Percentiles rank a stretch among this genome's conserved stretches.
phyloP scores from a whole-genome alignment of 2,113 vertebrate genomes.

The Egretta garzetta region DNA sequence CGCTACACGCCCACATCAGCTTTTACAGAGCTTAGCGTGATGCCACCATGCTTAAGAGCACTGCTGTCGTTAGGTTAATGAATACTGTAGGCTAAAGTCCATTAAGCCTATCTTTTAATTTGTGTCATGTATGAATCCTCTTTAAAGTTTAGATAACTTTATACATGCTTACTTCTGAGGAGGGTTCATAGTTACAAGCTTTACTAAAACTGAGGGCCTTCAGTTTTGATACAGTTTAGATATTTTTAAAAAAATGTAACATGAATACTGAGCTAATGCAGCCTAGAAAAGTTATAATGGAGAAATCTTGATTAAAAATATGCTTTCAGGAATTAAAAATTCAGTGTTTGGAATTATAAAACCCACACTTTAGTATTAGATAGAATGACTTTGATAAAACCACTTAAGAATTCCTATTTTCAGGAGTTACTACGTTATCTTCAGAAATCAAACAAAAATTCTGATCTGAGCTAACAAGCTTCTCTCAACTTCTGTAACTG shows the following conservation, averaged over 20 bases:
- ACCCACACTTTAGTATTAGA: not conserved
- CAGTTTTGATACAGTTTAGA: not conserved
- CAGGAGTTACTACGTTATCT: not conserved
- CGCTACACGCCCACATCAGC: not conserved
- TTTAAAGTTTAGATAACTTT: not conserved
- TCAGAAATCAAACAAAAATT: not conserved
- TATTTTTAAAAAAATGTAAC: not conserved
- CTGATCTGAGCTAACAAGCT: not conserved
- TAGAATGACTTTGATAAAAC: not conserved
- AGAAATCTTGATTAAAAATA: not conserved
- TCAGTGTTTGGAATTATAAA: not conserved
- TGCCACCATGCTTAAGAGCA: not conserved
- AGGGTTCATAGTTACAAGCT: not conserved
- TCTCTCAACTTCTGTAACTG: not conserved
- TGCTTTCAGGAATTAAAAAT: not conserved
- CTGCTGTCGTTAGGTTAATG: not conserved
- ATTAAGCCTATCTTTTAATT: not conserved
- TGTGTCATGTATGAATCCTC: not conserved
- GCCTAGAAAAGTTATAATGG: not conserved
- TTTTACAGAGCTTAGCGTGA: not conserved
- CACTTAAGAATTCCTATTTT: not conserved
- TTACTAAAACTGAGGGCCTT: not conserved
- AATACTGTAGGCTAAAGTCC: constrained; percentile 5
- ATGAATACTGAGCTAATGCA: not conserved
- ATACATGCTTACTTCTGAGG: not conserved